Conservation (phyloP, 2,113 vertebrate species). For the Oreocharis arfaki region DNA sequence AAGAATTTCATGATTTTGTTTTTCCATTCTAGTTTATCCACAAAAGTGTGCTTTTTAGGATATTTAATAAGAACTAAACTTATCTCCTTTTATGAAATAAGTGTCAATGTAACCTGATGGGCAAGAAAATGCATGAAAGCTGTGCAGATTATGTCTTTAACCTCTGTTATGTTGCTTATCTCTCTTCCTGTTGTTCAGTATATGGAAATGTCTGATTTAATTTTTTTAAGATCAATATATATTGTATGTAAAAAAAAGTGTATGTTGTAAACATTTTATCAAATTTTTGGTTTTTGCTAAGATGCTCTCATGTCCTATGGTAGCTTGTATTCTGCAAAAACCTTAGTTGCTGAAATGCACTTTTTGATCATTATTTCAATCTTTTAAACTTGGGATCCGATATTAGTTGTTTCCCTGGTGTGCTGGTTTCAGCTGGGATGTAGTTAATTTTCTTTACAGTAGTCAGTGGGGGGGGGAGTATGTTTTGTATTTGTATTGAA, state of each 20-base stretch:
- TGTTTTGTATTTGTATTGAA: not conserved
- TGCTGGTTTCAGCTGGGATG: not conserved
- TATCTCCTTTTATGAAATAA: not conserved
- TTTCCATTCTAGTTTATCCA: not conserved
- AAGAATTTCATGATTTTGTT: not conserved
- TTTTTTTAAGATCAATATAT: not conserved
- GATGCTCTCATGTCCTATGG: not conserved
- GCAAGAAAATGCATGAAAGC: not conserved
- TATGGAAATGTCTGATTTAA: not conserved
- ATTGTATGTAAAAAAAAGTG: no score
- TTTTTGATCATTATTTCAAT: not conserved
- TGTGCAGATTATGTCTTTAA: not conserved
- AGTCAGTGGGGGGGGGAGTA: not conserved
- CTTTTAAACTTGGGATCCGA: not conserved
- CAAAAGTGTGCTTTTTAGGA: fast-evolving
- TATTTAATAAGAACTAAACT: not conserved
- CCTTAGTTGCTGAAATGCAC: not conserved
- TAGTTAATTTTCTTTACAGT: not conserved
- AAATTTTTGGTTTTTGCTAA: not conserved
- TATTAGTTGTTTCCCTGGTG: not conserved
- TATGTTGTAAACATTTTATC: not conserved
- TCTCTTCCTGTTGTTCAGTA: not conserved
- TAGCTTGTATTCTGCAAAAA: not conserved
- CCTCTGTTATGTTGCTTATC: not conserved
- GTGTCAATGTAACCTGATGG: not conserved